Percentiles rank a stretch among this genome's conserved stretches.
Conservation (phyloP, 2,797 vertebrate genomes). For the Centroberyx gerrardi region DNA sequence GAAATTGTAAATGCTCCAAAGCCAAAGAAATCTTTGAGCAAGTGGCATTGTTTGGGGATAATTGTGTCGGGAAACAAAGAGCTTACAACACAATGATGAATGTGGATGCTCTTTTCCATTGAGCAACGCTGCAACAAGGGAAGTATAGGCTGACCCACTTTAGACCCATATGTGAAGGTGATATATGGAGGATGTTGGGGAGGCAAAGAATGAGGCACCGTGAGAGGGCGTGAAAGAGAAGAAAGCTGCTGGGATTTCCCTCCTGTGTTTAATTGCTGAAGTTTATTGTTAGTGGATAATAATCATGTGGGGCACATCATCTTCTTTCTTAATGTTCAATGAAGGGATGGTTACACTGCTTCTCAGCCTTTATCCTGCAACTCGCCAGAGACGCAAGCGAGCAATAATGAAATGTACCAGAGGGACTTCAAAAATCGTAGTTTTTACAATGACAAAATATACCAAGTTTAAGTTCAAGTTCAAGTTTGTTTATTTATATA, state of each 20-base stretch:
- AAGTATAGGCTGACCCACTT: conserved; percentile 80
- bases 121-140: conserved; percentile 55
- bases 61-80: conserved; percentile 79
- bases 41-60: conserved; percentile 79
- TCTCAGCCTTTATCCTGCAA: conserved; percentile 9
- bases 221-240: conserved; percentile 30
- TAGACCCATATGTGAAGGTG: conserved; percentile 76
- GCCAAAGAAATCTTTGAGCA: conserved; percentile 60
- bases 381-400: background rate
- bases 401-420: background rate
- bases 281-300: conserved; percentile 57
- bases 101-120: conserved; percentile 73
- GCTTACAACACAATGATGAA: conserved; percentile 80
- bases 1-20: conserved; percentile 56
- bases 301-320: conserved; percentile 39
- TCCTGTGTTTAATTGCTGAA: conserved; percentile 53
- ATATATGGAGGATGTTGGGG: conserved; percentile 72
- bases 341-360: conserved; percentile 19
- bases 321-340: conserved; percentile 41
- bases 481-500: too few relatives aligned
- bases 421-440: too few relatives aligned
- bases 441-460: too few relatives aligned
- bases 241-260: conserved; percentile 46
- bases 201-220: conserved; percentile 41
- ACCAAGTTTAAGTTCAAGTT: too few relatives aligned